Base-by-base conservation (phyloP, 2,113 vertebrate genomes). In the Petrocephalus microphthalmus region DNA sequence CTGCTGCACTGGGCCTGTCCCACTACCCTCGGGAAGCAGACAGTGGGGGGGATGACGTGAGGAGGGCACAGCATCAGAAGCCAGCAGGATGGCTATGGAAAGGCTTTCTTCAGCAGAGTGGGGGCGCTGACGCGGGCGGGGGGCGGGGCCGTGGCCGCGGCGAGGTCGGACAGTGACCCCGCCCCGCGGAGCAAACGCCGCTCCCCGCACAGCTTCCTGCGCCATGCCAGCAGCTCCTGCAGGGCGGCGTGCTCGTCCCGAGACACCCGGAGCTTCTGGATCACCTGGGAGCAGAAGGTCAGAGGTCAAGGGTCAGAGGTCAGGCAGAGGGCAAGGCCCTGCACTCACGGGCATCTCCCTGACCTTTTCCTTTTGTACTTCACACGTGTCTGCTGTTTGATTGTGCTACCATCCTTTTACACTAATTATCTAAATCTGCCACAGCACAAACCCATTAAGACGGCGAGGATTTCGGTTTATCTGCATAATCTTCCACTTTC, bases 171-270 rank as follows among this genome's bases (percentile, higher is more conserved):
- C 95, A 92, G 89, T 60, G 57, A 94, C 90, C 86, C 94, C 71
- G 94, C 95, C 91, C 96, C 96, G 95, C 96, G 97, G 88, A 95
- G 94, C 20, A 92, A 94, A 49, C 87, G 91, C 64, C 95, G 95
- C 19, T 56, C 84, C 93, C 98, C 97, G 81, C 97, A 97, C 88
- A 97, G 95, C 91, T 92, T 94, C 91, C 96, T 95, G 88, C 96
- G 95, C 96, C 96, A 96, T 25, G 96, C 95, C 90, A 98, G 93
- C 84, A 97, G 95, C 91, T 97, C 96, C 91, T 95, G 95, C n/a
- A 97, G 93, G 90, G 97, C 93, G 74, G 94, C 91, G 1, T 94
- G 96, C 91, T 97, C 96, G 15, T 98, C 95, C 90, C 96, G 94
- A 0, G 95, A 96, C 87, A 96, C 93, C 91, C 94, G 93, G 87